phyloP scores from a whole-genome alignment of 2,113 vertebrate genomes.

The Istiophorus platypterus region DNA sequence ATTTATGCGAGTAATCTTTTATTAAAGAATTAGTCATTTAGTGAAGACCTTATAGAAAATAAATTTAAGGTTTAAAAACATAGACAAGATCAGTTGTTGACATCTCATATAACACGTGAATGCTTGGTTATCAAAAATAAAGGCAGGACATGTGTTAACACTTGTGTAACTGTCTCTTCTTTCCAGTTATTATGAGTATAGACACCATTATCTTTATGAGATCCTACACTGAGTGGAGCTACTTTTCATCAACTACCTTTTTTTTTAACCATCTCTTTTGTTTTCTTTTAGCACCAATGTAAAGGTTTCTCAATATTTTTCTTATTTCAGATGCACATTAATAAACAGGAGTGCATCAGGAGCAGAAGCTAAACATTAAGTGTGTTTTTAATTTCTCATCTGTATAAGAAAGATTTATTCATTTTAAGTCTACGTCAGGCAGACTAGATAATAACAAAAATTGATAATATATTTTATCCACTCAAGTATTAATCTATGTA shows the following conservation, averaged over 20 bases:
- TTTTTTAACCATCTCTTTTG: not conserved
- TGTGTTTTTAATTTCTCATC: no score
- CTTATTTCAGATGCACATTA: no score
- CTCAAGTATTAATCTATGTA: no score
- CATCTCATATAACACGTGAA: slow-evolving; percentile 25
- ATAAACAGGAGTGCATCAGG: no score
- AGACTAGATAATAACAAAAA: no score
- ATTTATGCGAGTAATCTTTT: slow-evolving; percentile 67
- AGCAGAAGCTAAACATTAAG: no score
- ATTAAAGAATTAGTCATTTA: slow-evolving; percentile 17
- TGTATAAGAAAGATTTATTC: no score
- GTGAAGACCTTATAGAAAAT: not conserved
- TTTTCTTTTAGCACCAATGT: not conserved
- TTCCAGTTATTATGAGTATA: slow-evolving; percentile 20
- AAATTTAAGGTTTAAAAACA: slow-evolving; percentile 33
- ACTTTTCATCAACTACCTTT: not conserved
- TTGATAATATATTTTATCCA: no score
- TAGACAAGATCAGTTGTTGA: not conserved
- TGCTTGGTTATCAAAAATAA: slow-evolving; percentile 61
- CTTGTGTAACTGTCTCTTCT: not conserved
- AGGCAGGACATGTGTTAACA: slow-evolving; percentile 13
- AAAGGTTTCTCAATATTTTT: not conserved
- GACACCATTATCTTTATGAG: not conserved
- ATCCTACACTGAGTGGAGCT: not conserved
- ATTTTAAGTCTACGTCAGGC: no score